A percentile compares a stretch with the other conserved stretches of the same genome.
Conservation (phyloP, 2,113 vertebrate genomes). For the Cromileptes altivelis region DNA sequence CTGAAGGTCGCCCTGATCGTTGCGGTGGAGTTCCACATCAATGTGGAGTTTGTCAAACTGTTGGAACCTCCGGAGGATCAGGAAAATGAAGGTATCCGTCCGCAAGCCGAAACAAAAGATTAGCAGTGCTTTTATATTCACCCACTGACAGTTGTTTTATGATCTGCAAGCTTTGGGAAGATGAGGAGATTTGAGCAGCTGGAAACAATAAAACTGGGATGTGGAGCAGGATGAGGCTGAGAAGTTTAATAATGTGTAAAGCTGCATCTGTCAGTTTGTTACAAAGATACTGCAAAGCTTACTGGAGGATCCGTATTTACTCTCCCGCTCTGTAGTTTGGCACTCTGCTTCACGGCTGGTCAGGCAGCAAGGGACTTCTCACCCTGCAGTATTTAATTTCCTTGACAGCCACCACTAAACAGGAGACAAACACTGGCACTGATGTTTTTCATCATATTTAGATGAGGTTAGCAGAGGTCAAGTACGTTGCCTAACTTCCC, state of each 20-base stretch:
- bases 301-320: slow-evolving; percentile 21
- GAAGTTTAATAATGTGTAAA: slow-evolving; percentile 20
- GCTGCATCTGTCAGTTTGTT: slow-evolving; percentile 3
- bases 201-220: slow-evolving; percentile 16
- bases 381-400: slow-evolving; percentile 60
- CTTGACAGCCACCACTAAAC: slow-evolving; percentile 62
- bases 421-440: slow-evolving; percentile 51
- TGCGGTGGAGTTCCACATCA: slow-evolving; percentile 97
- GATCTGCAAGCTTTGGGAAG: neutral
- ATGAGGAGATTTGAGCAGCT: slow-evolving; percentile 26
- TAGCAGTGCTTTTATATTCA: neutral
- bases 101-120: slow-evolving; percentile 19
- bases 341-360: neutral
- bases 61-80: slow-evolving; percentile 95
- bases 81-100: slow-evolving; percentile 91
- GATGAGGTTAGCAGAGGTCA: slow-evolving; percentile 1
- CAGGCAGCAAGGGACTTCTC: slow-evolving; percentile 21
- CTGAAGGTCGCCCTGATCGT: slow-evolving; percentile 95
- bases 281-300: slow-evolving; percentile 11
- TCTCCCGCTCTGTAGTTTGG: slow-evolving; percentile 17
- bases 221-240: slow-evolving; percentile 7
- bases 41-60: slow-evolving; percentile 94
- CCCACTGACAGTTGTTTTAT: slow-evolving; percentile 22
- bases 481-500: neutral
- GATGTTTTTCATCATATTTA: slow-evolving; percentile 40